Percentiles rank a stretch among this genome's conserved stretches.
Conservation (phyloP, 2,113 vertebrate species). For the Ceyx margarethae region DNA sequence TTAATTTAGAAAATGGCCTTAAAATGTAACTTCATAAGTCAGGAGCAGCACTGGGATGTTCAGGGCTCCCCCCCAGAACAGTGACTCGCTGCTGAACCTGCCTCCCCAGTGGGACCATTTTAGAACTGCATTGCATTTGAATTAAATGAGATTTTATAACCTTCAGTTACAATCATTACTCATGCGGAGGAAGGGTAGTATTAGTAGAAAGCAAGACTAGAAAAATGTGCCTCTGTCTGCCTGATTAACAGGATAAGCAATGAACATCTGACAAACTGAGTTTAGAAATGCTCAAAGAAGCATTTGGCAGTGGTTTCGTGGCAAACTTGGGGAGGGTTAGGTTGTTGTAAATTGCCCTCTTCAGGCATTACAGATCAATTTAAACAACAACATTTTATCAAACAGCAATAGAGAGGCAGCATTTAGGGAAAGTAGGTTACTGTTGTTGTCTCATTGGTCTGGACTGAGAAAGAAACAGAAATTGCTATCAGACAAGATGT, state of each 20-base stretch:
- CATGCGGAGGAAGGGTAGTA: neutral
- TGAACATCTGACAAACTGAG: neutral
- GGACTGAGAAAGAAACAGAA: neutral
- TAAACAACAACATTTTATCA: neutral
- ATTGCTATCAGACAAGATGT: neutral
- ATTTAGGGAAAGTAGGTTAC: neutral
- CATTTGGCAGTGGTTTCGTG: neutral
- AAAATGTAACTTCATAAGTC: neutral
- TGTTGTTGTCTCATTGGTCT: neutral
- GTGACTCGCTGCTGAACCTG: neutral
- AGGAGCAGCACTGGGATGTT: neutral
- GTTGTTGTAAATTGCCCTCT: neutral
- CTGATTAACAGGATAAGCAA: neutral
- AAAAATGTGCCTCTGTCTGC: neutral
- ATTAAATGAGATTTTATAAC: conserved; percentile 4
- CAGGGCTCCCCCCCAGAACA: neutral
- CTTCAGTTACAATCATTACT: neutral
- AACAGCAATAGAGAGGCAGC: neutral
- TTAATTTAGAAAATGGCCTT: neutral
- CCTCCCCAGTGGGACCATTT: neutral
- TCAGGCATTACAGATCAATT: neutral
- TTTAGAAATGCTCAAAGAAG: neutral
- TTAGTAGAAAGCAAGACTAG: neutral
- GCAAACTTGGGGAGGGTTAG: neutral
- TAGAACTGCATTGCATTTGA: neutral